These are phyloP conservation scores for Wasmannia auropunctata DNA, from an alignment of 1,140 invertebrate genomes.

Conservation along the genomic window DNA sequence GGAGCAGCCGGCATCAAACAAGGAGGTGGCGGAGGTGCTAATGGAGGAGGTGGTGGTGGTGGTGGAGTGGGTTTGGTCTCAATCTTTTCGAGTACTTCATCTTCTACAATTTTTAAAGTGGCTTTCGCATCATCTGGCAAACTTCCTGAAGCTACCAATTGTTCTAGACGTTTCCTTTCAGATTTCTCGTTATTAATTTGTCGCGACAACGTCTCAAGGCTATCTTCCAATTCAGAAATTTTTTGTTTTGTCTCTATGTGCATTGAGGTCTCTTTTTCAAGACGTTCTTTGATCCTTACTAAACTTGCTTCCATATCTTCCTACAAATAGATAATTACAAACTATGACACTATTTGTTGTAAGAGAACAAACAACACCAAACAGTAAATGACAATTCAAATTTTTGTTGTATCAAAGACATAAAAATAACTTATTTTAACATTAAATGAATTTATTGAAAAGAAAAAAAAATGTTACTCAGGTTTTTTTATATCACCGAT, in stretches of 20 bases:
- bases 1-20: constrained; percentile 86
- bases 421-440: background rate
- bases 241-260: constrained; percentile 95
- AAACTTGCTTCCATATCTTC: constrained; percentile 96
- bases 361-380: background rate
- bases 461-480: background rate
- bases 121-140: constrained; percentile 96
- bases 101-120: constrained; percentile 86
- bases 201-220: constrained; percentile 82
- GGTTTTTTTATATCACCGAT: background rate
- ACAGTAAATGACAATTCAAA: background rate
- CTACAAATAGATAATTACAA: constrained; percentile 77
- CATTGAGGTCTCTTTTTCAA: constrained; percentile 95
- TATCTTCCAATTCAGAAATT: constrained; percentile 89
- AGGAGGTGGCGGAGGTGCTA: constrained; percentile 87
- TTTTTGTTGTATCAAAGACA: background rate
- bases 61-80: constrained; percentile 82
- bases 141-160: constrained; percentile 94
- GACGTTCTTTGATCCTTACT: constrained; percentile 93
- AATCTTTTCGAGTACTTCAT: constrained; percentile 82
- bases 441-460: background rate
- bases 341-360: background rate
- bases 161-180: constrained; percentile 93
- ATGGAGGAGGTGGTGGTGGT: constrained; percentile 87
- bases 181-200: constrained; percentile 93